Evolutionary conservation across 2,888 invertebrate species (phyloP), one percentile per base, ranked within the genome.

Genomic region (Calephelis perditalis): DNA sequence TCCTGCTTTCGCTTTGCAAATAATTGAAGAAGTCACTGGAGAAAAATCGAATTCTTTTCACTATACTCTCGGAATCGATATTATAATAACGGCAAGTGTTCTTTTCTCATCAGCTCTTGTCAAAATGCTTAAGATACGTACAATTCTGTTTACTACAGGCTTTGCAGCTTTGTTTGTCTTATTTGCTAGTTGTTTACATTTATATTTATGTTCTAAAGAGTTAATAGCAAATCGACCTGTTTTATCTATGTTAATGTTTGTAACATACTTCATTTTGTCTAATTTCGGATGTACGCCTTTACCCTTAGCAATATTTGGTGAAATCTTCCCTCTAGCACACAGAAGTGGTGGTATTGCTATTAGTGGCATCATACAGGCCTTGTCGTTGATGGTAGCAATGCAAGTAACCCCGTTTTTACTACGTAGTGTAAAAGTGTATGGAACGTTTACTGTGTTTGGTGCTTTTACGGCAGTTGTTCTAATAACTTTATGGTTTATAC

Each of bases 361-460:
- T 0, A 67, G 74, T 0, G 83, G 84, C 0, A 60, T 74, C 0
- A 62, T 75, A 3, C 47, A 81, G 11, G 78, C 80, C 0, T 5
- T 78, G 0, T 61, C 63, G 9, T 54, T 83, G 0, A 72, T 78
- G 66, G n/a, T 73, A 3, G 72, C 70, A 2, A 68, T 85, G 10
- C 77, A 84, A 65, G 59, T 76, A 0, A 78, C 82, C 0, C 76
- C 79, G 2, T 71, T 73, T 63, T 65, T 85, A 36, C 60, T 85
- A 3, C 67, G 63, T 0, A 70, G 65, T 56, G 60, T 77, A 0
- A 72, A 78, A 58, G 76, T 83, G 0, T 74, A 82, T 46, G 85
- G 85, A 0, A 82, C 81, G 0, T 86, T 85, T 59, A 70, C 75
- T 11, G 74, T 82, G 1, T 81, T 75, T 56, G 83, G 81, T 2